These are phyloP conservation scores for Rhagonycha fulva DNA, from an alignment of 2,888 invertebrate genomes.

Conservation along the genomic window DNA sequence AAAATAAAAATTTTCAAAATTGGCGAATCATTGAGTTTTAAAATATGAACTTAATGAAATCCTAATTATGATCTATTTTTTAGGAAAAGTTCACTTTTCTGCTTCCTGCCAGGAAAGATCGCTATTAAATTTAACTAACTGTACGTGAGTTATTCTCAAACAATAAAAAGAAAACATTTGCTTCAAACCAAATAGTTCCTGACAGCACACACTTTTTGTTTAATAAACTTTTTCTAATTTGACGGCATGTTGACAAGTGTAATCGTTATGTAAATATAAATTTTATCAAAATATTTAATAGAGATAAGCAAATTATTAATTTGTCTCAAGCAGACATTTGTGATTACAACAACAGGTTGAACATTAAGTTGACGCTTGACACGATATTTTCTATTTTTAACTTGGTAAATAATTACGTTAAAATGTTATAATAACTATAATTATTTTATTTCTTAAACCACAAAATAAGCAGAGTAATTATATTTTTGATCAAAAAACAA, in stretches of 20 bases:
- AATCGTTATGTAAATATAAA: background rate
- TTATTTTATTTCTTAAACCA: background rate
- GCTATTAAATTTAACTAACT: no score
- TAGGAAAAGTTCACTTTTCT: no score
- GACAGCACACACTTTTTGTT: background rate
- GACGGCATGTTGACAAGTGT: background rate
- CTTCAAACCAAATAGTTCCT: background rate
- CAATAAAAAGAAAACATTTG: background rate
- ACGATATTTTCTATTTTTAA: no score
- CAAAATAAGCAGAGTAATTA: background rate
- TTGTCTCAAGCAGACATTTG: background rate
- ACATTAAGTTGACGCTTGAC: background rate
- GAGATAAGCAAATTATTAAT: background rate
- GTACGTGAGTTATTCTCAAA: no score
- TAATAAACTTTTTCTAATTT: background rate
- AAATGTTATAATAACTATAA: background rate
- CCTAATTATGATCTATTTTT: no score
- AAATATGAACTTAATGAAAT: no score
- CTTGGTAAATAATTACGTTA: background rate
- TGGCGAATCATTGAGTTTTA: no score
- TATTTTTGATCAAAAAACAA: background rate
- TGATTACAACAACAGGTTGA: background rate
- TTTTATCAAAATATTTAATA: background rate
- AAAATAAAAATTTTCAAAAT: no score
- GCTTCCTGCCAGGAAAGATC: no score